Evolutionary conservation across 2,888 invertebrate genomes (phyloP).

Genomic region (Luperina nickerlii): DNA sequence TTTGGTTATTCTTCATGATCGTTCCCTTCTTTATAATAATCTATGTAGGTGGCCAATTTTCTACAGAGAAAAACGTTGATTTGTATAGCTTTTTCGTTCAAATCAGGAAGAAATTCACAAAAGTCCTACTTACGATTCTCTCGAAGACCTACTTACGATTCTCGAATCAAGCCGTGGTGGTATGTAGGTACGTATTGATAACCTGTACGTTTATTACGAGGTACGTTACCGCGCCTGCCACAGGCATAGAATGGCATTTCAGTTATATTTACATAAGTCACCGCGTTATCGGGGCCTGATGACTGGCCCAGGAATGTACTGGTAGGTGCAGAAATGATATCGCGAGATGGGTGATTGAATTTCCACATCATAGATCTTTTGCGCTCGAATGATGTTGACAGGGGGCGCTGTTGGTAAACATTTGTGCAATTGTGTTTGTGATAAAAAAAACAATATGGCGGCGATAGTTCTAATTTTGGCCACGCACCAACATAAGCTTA

Average conservation of each 20-base stretch:
- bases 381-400: background rate
- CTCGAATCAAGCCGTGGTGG: constrained; percentile 4
- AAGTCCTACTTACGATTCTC: background rate
- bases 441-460: background rate
- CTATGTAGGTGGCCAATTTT: too few relatives aligned
- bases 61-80: too few relatives aligned
- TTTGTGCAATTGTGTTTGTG: too few relatives aligned
- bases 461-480: background rate
- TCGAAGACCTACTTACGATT: background rate
- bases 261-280: constrained; percentile 60
- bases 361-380: background rate
- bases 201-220: constrained; percentile 25
- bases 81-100: too few relatives aligned
- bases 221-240: constrained; percentile 20
- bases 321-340: constrained; percentile 5
- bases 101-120: too few relatives aligned
- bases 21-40: too few relatives aligned
- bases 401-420: background rate
- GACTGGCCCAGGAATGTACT: constrained; percentile 59
- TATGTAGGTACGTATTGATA: constrained; percentile 26
- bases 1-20: too few relatives aligned
- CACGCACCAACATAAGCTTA: background rate
- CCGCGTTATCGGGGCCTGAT: constrained; percentile 51
- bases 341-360: background rate
- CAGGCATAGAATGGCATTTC: constrained; percentile 51